Percentiles rank a stretch among this genome's conserved stretches.
These are phyloP conservation scores for Bos javanicus DNA, from an alignment of 2,113 vertebrate species.

Conservation along the genomic window DNA sequence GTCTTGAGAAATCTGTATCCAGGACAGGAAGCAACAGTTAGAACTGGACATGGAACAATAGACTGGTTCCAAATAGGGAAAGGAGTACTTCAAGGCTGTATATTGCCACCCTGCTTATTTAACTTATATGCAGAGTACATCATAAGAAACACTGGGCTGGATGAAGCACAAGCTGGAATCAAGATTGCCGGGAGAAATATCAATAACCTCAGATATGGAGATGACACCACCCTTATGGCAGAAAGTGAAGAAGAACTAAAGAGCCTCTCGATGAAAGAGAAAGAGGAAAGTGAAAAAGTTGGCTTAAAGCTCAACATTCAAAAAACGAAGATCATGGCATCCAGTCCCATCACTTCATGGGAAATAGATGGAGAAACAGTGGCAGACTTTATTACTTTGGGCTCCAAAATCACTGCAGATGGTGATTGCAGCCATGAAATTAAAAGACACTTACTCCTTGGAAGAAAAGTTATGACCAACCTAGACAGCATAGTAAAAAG, in stretches of 20 bases:
- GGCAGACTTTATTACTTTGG: background rate
- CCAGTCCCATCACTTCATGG: background rate
- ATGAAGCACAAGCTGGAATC: background rate
- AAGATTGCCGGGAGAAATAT: fast-evolving
- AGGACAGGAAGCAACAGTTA: background rate
- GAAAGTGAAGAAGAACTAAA: background rate
- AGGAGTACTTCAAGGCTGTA: background rate
- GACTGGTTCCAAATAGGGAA: background rate
- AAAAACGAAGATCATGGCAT: background rate
- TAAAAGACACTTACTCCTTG: background rate
- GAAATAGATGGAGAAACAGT: background rate
- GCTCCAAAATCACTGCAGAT: background rate
- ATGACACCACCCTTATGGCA: background rate
- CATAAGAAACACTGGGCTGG: fast-evolving
- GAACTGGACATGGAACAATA: background rate
- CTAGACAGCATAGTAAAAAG: background rate
- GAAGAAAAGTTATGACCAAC: background rate
- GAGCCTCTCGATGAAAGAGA: background rate
- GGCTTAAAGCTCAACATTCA: background rate
- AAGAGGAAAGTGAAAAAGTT: background rate
- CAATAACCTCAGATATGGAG: background rate
- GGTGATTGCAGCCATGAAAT: background rate
- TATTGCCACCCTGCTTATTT: background rate
- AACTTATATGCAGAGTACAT: background rate
- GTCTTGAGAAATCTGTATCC: background rate